Base-by-base conservation (phyloP, 2,113 vertebrate genomes). In the Trematocara variabile region DNA sequence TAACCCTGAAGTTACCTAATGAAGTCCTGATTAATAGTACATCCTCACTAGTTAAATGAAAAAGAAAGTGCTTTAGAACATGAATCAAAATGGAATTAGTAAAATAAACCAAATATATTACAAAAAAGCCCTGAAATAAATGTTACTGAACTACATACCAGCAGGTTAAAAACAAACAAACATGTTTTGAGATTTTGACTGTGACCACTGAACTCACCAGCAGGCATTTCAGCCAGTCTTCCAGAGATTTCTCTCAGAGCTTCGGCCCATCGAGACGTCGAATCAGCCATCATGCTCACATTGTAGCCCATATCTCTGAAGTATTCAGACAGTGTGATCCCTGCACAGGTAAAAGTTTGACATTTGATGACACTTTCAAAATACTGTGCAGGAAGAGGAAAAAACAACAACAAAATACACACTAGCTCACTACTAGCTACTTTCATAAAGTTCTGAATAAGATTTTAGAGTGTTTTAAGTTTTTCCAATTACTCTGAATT, bases 221-320 rank as follows among this genome's bases (percentile, higher is more conserved):
- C 99, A 82, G 99, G 99, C 99, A 99, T 99, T 95, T 99, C 99
- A 77, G 98, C 99, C 91, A 99, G 92, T 89, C 98, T 96, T 33
- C 99, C 99, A 2, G 99, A 99, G 91, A 99, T 99, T 94, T 99
- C 99, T 92, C 99, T 95, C 68, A 99, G 97, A 79, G 98, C 99
- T 87, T 99, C 99, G 2, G 99, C 99, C 99, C 99, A 99, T 88
- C 99, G 96, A 60, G 99, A 99, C 3, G 99, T 99, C 0, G 99
- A 99, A 91, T 99, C 99, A 39, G 99, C 99, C 99, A 99, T 99
- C 99, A 99, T 99, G 88, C 98, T 99, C 92, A 99, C 98, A 1
- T 99, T 97, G 90, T 99, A 99, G 79, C 99, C 99, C 99, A 99
- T 99, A 91, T 99, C 99, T 75, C 99, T 94, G 95, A 99, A 99